Base-by-base conservation (phyloP, 2,797 vertebrate species). In the Neosalanx taihuensis region DNA sequence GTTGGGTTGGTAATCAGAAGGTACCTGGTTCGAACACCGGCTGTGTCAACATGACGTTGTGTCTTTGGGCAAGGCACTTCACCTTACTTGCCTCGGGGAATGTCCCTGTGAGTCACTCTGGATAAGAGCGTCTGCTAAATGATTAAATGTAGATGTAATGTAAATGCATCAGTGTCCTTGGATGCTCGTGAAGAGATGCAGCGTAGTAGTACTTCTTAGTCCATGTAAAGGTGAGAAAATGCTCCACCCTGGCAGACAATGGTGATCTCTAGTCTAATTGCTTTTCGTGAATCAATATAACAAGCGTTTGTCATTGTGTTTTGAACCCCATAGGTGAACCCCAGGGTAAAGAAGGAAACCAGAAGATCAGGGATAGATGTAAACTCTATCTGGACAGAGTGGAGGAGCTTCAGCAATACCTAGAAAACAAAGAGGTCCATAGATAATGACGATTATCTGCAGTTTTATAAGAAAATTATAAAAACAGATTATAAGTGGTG, bases 341-440 rank as follows among this genome's bases (percentile, higher is more conserved):
- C n/a, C 93, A 94, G 74, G 92, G 93, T 78, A 94, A 94, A 86
- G 92, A 92, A n/a, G 93, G 92, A 41, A 94, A 94, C 86, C 93
- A 94, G 89, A 93, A 90, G 87, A 93, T 94, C 83, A 85, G 93
- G 84, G 92, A 94, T 35, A 90, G 79, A 79, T 94, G 93, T 83
- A 91, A 91, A 84, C 85, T 85, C 77, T 94, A 94, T 81, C 87
- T 94, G 87, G 93, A 94, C 87, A 87, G 93, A 89, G 92, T 79
- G 58, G 93, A 94, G 72, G 89, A 93, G 69, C 87, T 94, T 30
- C 91, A 89, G 72, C 76, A 86, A 7, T 91, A 88, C 79, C 79
- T 87, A 18, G 81, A 73, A 51, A 86, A 92, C 79, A 93, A 91
- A 88, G 80, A 94, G 93, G 93, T 94, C 74, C 41, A 61, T 83